Percentiles rank a stretch among this genome's conserved stretches.
Conservation (phyloP, 2,888 invertebrate genomes). For the Ptycholaimellus sp. region DNA sequence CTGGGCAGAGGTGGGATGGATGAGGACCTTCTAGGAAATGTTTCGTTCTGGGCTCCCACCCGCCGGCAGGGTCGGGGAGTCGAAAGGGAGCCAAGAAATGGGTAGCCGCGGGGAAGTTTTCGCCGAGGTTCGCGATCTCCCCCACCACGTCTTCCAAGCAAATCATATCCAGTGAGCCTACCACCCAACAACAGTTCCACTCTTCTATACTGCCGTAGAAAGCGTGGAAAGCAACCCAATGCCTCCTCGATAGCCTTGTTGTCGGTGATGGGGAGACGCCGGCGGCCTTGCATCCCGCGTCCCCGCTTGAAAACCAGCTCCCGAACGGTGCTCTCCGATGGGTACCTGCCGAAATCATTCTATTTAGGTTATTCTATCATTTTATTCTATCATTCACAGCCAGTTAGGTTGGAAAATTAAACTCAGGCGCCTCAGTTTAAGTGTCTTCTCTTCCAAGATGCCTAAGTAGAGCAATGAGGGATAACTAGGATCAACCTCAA, state of each 20-base stretch:
- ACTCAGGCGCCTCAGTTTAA: too few species aligned
- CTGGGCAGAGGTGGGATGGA: too few species aligned
- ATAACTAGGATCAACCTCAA: too few species aligned
- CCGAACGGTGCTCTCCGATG: conserved; percentile 80
- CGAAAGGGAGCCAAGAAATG: conserved; percentile 98
- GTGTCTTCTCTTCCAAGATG: too few species aligned
- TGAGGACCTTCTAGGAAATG: conserved; percentile 98
- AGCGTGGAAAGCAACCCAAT: conserved; percentile 38
- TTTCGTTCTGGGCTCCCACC: conserved; percentile 94
- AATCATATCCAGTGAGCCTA: conserved; percentile 53
- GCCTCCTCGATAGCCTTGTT: conserved; percentile 74
- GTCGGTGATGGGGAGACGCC: conserved; percentile 71
- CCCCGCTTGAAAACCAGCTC: conserved; percentile 95
- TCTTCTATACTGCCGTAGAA: too few species aligned
- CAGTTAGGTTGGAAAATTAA: too few species aligned
- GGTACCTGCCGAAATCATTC: conserved; percentile 98
- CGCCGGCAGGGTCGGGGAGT: conserved; percentile 91
- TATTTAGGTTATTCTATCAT: too few species aligned
- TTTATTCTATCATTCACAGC: too few species aligned
- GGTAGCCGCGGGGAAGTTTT: too few species aligned
- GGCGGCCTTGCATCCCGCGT: conserved; percentile 68
- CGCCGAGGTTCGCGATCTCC: conserved; percentile 68
- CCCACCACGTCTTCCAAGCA: conserved; percentile 96
- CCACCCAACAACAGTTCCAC: too few species aligned
- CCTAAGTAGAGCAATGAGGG: too few species aligned